A percentile compares a stretch with the other conserved stretches of the same genome.
Conservation (phyloP, 2,888 invertebrate genomes). For the Dasysyrphus tricinctus region DNA sequence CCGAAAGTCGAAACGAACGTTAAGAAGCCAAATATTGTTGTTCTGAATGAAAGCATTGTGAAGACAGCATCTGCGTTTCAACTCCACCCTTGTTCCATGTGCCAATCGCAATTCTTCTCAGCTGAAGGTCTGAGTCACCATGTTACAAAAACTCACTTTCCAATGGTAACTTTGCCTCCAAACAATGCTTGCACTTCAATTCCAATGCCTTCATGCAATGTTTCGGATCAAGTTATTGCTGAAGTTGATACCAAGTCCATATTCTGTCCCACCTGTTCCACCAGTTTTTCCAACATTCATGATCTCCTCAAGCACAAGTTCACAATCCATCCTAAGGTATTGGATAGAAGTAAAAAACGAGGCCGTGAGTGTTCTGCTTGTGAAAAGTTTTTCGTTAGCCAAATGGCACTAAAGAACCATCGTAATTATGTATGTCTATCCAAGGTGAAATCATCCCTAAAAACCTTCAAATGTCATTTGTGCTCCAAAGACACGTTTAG, state of each 20-base stretch:
- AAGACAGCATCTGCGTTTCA: slow-evolving; percentile 81
- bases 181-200: slow-evolving; percentile 3
- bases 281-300: slow-evolving; percentile 59
- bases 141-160: slow-evolving; percentile 75
- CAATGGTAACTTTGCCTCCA: slow-evolving; percentile 80
- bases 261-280: slow-evolving; percentile 59
- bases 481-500: slow-evolving; percentile 79
- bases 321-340: slow-evolving; percentile 68
- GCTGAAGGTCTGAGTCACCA: slow-evolving; percentile 80
- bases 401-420: slow-evolving; percentile 81
- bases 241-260: slow-evolving; percentile 41
- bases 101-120: slow-evolving; percentile 81
- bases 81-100: slow-evolving; percentile 80
- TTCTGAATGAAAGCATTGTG: slow-evolving; percentile 82
- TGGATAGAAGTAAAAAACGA: slow-evolving; percentile 44
- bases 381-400: slow-evolving; percentile 78
- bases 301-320: slow-evolving; percentile 78
- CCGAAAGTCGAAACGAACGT: slow-evolving; percentile 37
- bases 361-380: slow-evolving; percentile 79
- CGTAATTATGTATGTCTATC: slow-evolving; percentile 80
- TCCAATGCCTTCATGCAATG: slow-evolving; percentile 73
- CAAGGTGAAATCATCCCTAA: slow-evolving; percentile 68
- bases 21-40: slow-evolving; percentile 82
- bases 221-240: slow-evolving; percentile 39
- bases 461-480: slow-evolving; percentile 79